Percentiles rank a stretch among this genome's conserved stretches.
phyloP scores from a whole-genome alignment of 2,797 vertebrate genomes.

The Garrulus glandarius region DNA sequence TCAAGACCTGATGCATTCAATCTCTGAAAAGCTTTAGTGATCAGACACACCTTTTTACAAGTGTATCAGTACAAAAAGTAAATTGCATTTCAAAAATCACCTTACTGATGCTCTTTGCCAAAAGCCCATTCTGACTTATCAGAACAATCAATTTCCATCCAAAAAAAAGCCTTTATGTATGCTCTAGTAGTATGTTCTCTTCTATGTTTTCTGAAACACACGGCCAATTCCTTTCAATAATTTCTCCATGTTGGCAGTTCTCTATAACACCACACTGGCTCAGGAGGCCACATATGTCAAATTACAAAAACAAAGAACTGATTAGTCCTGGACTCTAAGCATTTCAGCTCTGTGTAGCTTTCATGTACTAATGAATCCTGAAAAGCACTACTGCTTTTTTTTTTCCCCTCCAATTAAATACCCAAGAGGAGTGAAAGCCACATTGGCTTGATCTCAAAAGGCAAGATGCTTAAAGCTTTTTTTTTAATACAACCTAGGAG shows the following conservation, averaged over 20 bases:
- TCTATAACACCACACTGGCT: background rate
- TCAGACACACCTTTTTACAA: background rate
- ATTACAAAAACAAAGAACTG: background rate
- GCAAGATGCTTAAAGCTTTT: background rate
- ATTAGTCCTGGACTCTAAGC: background rate
- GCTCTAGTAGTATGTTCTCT: background rate
- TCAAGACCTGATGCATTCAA: background rate
- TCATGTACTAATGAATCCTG: conserved; percentile 1
- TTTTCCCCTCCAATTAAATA: background rate
- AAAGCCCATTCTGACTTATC: background rate
- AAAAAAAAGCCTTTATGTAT: background rate
- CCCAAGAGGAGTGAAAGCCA: background rate
- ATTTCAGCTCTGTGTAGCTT: background rate
- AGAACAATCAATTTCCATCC: background rate
- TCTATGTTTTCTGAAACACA: background rate
- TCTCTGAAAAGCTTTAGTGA: background rate
- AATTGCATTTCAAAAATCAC: background rate
- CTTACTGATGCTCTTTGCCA: background rate
- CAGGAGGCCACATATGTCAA: background rate
- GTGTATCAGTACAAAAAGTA: background rate
- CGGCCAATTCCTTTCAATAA: background rate
- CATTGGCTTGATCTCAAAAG: background rate
- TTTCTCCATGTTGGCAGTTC: background rate
- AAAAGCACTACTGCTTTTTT: background rate
- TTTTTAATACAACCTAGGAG: background rate